Conservation (phyloP, 2,797 vertebrate species). For the Poeciliopsis gracilis region DNA sequence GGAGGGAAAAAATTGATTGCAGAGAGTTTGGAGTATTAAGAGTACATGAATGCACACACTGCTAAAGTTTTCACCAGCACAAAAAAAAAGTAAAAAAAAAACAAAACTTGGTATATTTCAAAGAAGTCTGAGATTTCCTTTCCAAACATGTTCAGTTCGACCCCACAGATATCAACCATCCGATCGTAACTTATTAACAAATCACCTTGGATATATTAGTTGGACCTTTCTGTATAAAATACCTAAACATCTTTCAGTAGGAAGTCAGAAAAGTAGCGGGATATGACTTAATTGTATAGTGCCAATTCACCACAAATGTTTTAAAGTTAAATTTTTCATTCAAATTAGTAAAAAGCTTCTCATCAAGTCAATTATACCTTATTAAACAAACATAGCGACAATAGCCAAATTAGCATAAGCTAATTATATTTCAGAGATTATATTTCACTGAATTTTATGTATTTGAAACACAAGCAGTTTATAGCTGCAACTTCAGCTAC, state of each 20-base stretch:
- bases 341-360: neutral
- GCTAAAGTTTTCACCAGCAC: slow-evolving; percentile 3
- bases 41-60: slow-evolving; percentile 2
- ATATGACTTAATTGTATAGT: neutral
- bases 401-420: neutral
- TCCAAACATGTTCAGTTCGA: neutral
- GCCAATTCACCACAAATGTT: neutral
- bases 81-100: no score
- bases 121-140: neutral
- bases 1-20: slow-evolving; percentile 26
- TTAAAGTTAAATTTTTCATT: neutral
- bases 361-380: neutral
- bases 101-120: neutral
- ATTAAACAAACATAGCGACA: neutral
- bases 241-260: neutral
- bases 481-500: neutral
- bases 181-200: neutral
- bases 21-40: slow-evolving; percentile 37
- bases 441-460: neutral
- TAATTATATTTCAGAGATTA: no score
- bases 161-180: neutral
- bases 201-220: neutral
- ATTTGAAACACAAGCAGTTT: neutral
- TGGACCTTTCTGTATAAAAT: neutral
- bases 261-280: neutral